Percentiles rank a stretch among this genome's conserved stretches.
Evolutionary conservation across 2,113 vertebrate species (phyloP).

Genomic region (Sapajus apella): DNA sequence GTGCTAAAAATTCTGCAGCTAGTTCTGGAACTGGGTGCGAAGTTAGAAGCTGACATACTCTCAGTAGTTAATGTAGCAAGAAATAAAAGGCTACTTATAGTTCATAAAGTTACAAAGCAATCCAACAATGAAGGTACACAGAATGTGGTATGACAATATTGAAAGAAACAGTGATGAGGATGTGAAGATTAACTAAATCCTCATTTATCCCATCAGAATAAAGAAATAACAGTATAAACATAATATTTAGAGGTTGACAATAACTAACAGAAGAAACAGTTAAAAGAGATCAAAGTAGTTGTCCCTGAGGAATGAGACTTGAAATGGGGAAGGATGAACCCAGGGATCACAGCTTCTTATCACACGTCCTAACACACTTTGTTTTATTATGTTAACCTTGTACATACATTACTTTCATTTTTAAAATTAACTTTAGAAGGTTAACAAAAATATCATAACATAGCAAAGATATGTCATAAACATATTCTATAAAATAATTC

Average conservation of each 20-base stretch:
- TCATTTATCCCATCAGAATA: neutral
- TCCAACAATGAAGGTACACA: neutral
- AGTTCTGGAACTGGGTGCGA: neutral
- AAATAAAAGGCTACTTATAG: neutral
- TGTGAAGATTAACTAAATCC: neutral
- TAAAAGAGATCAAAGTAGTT: neutral
- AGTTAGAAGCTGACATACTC: neutral
- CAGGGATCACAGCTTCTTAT: neutral
- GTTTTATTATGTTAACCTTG: constrained; percentile 39
- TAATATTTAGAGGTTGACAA: neutral
- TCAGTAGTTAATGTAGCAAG: neutral
- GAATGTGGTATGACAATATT: neutral
- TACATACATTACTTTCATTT: neutral
- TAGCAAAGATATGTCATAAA: constrained; percentile 24
- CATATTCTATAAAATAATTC: constrained; percentile 39
- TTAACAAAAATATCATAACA: constrained; percentile 8
- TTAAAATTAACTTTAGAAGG: constrained; percentile 32
- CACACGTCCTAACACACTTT: neutral
- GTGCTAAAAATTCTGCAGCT: neutral
- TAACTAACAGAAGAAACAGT: neutral
- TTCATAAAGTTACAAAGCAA: neutral
- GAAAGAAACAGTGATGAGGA: neutral
- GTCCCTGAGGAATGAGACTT: neutral
- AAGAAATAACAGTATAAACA: neutral
- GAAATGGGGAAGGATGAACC: neutral